Evolutionary conservation across 92 coral and sea anemone genomes (phyloP), one percentile per base, ranked within the genome.

Genomic region (Porites lobata): DNA sequence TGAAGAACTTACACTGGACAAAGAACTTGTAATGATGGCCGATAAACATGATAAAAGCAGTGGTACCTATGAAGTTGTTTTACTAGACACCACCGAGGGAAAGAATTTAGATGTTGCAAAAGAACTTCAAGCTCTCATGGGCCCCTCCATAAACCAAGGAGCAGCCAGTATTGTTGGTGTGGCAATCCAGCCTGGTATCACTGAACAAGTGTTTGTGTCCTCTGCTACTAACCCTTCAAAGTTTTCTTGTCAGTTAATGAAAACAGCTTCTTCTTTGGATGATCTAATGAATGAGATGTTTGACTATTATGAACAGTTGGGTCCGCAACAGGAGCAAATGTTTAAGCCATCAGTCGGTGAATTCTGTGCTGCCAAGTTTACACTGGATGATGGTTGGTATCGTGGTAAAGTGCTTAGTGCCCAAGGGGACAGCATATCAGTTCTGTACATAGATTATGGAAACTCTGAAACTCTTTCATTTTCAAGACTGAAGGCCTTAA

Each of bases 371-470:
- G 94, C 96, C 18, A 96, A 89, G 91, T 96, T 92, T 73, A 86
- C 96, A 7, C 87, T 91, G 56, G 99, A 96, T 43, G 92, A 93
- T 86, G 94, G 96, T 8, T 96, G 99, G 99, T 96, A 95, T 74
- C 95, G 99, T 75, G 99, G 98, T 8, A 86, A 83, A 76, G 86
- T 96, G 11, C 56, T 91, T 57, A 61, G 82, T n/a, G 89, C 90
- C 52, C 80, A 88, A 24, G 91, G 86, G 6, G 67, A 84, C 69
- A 84, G 76, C 68, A 80, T 94, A 14, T 92, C 91, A 32, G 94
- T 96, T 59, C 73, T 75, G 3, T 96, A 94, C 29, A 57, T 96
- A 52, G 99, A 96, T 82, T 95, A 96, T 78, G 99, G 99, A 2
- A 96, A 96, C 90, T 85, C 93, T 1, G 99, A 96, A 77, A 90